phyloP scores from a whole-genome alignment of 1,140 invertebrate genomes.

The Gyrodactylus salaris region DNA sequence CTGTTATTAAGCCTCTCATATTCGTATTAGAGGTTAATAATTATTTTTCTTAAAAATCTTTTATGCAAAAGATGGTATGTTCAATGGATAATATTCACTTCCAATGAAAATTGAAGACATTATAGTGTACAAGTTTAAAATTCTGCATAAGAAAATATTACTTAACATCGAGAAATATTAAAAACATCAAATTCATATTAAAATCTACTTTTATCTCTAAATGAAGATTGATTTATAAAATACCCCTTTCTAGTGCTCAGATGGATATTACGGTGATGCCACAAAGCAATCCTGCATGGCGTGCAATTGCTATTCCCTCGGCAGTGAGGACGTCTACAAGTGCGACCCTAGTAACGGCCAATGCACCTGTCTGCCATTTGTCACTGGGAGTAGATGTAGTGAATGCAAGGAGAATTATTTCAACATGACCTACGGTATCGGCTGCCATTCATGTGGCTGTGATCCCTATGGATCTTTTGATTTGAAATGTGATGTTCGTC shows the following conservation, averaged over 20 bases:
- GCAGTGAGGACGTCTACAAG: slow-evolving; percentile 17
- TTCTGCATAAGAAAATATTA: too few species aligned
- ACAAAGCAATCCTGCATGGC: slow-evolving; percentile 41
- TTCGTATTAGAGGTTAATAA: too few species aligned
- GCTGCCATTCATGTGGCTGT: slow-evolving; percentile 33
- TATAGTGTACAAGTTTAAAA: too few species aligned
- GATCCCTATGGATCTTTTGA: slow-evolving; percentile 28
- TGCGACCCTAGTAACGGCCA: slow-evolving; percentile 31
- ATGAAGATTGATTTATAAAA: too few species aligned
- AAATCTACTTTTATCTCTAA: too few species aligned
- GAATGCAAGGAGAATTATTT: slow-evolving; percentile 28
- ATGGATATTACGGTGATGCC: slow-evolving; percentile 60
- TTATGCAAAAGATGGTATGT: too few species aligned
- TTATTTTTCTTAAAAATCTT: too few species aligned
- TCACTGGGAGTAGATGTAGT: slow-evolving; percentile 71
- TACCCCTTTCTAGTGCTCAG: slow-evolving; percentile 46
- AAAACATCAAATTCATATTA: too few species aligned
- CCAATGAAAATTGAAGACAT: too few species aligned
- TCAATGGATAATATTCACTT: too few species aligned
- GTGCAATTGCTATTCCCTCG: not conserved
- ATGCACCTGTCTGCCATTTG: slow-evolving; percentile 45
- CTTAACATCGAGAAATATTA: too few species aligned
- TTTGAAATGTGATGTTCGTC: slow-evolving; percentile 37
- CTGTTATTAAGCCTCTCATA: too few species aligned
- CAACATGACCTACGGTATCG: slow-evolving; percentile 7